These are phyloP conservation scores for Mesochorus sp. DNA, from an alignment of 2,888 invertebrate species.

Conservation along the genomic window DNA sequence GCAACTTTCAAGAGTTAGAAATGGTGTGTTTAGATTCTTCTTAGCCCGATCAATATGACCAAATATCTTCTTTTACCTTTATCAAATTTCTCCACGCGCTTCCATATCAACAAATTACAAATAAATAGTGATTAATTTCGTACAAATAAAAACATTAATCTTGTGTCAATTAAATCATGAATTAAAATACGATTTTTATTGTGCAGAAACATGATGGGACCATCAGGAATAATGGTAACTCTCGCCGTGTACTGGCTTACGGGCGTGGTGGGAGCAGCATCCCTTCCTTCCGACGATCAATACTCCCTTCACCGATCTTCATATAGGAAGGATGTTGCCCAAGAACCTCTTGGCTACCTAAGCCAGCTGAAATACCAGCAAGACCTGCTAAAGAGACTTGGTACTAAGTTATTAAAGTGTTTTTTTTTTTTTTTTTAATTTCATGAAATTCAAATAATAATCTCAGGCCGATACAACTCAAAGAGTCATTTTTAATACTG, in stretches of 20 bases:
- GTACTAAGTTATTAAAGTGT: slow-evolving; percentile 32
- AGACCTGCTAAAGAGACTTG: slow-evolving; percentile 44
- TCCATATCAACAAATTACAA: no score
- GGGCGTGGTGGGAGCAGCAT: slow-evolving; percentile 74
- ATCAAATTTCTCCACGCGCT: neutral
- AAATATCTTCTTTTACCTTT: neutral
- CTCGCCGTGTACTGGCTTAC: slow-evolving; percentile 76
- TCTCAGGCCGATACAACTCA: neutral
- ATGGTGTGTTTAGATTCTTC: neutral
- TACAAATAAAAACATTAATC: no score
- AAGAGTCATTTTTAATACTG: neutral
- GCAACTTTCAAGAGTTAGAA: slow-evolving; percentile 18
- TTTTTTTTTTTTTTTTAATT: neutral
- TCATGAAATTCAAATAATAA: neutral
- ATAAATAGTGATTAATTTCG: no score
- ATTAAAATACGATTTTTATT: slow-evolving; percentile 71
- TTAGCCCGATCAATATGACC: neutral
- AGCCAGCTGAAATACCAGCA: slow-evolving; percentile 65
- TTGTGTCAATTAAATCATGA: slow-evolving; percentile 61
- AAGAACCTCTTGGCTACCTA: slow-evolving; percentile 68
- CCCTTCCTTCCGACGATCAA: slow-evolving; percentile 76
- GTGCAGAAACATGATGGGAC: slow-evolving; percentile 74
- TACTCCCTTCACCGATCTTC: slow-evolving; percentile 75
- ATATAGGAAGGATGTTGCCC: slow-evolving; percentile 70
- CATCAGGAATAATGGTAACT: slow-evolving; percentile 73